Evolutionary conservation across 2,797 vertebrate genomes (phyloP), one percentile per base, ranked within the genome.

Genomic region (Prionace glauca): DNA sequence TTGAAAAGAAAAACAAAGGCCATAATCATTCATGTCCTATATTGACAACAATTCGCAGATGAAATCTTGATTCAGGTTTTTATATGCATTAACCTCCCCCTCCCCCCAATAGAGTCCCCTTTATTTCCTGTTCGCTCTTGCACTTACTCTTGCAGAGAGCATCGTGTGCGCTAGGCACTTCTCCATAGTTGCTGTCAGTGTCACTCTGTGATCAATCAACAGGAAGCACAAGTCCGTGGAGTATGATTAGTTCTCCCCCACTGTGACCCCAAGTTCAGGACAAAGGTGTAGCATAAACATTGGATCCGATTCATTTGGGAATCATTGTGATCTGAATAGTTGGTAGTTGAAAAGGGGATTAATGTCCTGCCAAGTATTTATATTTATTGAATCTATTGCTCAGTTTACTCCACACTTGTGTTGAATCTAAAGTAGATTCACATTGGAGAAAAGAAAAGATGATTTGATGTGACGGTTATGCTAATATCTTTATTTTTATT

Each of bases 1-100:
- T 94, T 94, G 93, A 94, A 74, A 24, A 94, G 45, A 45, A 74
- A 74, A 94, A 74, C 93, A 94, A 74, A 56, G 87, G 29, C 45
- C 93, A 74, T 74, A 29, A 41, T 26, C 18, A 45, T 74, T 94
- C 67, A 94, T 94, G 32, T 74, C 26, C 69, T 12, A 24, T 50
- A 94, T 74, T 94, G 93, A 94, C 69, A 74, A 94, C 26, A 56
- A 26, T 7, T 74, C n/a, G 26, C 26, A 74, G 93, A 45, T 50
- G 50, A 69, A 94, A 94, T 94, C 56, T 74, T 72, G 69, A 94
- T 94, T 94, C 45, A 16, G 41, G 41, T 74, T 94, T 94, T 94
- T 69, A 72, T 45, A 32, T 74, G 72, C 26, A 50, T 74, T 20
- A n/a, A 7, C 14, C 29, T 36, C 88, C 65, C 72, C 22, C 84